Conservation (phyloP, 2,113 vertebrate genomes). For the Cyprinodon brontotheroides region DNA sequence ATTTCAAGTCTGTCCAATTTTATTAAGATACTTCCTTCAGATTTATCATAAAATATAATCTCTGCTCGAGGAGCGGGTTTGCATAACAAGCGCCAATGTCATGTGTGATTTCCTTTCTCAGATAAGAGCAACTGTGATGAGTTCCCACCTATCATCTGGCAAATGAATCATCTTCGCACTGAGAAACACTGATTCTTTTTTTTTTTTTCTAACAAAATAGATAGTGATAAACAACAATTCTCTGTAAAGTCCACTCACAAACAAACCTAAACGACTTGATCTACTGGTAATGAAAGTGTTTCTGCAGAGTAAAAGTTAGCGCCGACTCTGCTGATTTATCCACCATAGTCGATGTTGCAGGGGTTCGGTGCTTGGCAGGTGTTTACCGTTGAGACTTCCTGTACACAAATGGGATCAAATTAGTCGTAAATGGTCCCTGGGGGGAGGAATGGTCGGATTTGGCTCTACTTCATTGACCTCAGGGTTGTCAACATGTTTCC, state of each 20-base stretch:
- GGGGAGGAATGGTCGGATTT: conserved; percentile 31
- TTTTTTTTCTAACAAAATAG: background rate
- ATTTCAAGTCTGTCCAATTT: background rate
- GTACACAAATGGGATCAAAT: conserved; percentile 52
- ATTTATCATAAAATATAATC: background rate
- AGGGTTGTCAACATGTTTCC: conserved; percentile 23
- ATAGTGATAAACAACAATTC: background rate
- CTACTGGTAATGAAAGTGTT: background rate
- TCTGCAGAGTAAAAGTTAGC: background rate
- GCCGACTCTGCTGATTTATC: conserved; percentile 33
- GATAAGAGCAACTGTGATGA: background rate
- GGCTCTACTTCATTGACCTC: conserved; percentile 39
- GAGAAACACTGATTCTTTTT: background rate
- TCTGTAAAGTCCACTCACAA: background rate
- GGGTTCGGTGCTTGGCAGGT: conserved; percentile 45
- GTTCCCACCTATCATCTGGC: background rate
- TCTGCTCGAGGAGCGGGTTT: background rate
- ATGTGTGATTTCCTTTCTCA: background rate
- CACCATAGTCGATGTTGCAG: conserved; percentile 17
- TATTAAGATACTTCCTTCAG: background rate
- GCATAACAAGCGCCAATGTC: background rate
- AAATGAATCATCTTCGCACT: background rate
- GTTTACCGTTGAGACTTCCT: conserved; percentile 41
- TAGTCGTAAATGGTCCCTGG: conserved; percentile 44
- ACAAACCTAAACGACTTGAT: background rate